Base-by-base conservation (phyloP, 2,888 invertebrate species). In the Galeruca laticollis region DNA sequence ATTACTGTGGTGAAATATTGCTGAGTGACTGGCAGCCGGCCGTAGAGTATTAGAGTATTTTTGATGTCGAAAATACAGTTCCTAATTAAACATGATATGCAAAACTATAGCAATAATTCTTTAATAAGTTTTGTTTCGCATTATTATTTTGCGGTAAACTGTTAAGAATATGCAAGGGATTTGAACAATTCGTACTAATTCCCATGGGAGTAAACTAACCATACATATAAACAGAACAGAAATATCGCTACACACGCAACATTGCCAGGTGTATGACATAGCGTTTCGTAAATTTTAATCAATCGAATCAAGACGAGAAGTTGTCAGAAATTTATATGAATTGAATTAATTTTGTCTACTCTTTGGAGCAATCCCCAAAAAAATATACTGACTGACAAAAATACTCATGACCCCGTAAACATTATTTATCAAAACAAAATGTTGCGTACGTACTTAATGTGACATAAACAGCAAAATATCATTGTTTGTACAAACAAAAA, bases 1-100 rank as follows among this genome's bases (percentile, higher is more conserved):
- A 57, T 64, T 64, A 26, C 63, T 15, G 18, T n/a, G 31, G 40
- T 63, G 63, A 54, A 63, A 63, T 63, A 63, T 63, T 54, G 18
- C 49, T 9, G 40, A 15, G 40, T 56, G 54, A 49, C 49, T 64
- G 57, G 47, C 64, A 57, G 56, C 43, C 20, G 57, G 56, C 31
- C 35, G 57, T 35, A 57, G 54, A 64, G 37, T 37, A 64, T 40
- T 20, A 31, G 26, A 43, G 31, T 47, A 64, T 47, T 57, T 47
- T 57, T 57, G 26, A 64, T 57, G 26, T 47, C 43, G 56, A 64
- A 52, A 52, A 57, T 57, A 64, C 20, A 64, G 4, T 3, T 47
- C 8, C 35, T 57, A 57, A 57, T 57, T 57, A 64, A 57, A 20
- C 47, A 6, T 64, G 56, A 57, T 64, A 33, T 64, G 43, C 43